Base-by-base conservation (phyloP, 2,888 invertebrate genomes). In the Dryadula phaetusa region DNA sequence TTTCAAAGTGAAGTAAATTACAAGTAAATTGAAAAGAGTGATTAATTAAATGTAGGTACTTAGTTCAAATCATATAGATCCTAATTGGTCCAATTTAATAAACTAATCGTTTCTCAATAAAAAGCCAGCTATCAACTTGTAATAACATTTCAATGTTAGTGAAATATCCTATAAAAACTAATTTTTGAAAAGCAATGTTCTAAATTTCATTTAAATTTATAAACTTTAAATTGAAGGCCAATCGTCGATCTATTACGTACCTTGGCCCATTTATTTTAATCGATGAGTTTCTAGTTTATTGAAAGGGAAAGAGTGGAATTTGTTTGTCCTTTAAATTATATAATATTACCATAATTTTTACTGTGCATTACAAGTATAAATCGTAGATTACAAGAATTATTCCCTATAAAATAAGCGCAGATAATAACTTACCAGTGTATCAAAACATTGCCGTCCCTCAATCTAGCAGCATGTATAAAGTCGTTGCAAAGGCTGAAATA, bases 401-500 rank as follows among this genome's bases (percentile, higher is more conserved):
- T n/a, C n/a, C n/a, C n/a, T n/a, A n/a, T n/a, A n/a, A n/a, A n/a
- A n/a, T n/a, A n/a, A n/a, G n/a, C n/a, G n/a, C n/a, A n/a, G n/a
- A n/a, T n/a, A 53, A 40, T 22, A 22, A 49, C 91, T 94, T 88
- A 98, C 98, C 99, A 99, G 87, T 99, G 99, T 78, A 99, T 98
- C 28, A 99, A 95, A 47, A 98, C 98, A 85, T 96, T 96, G 60
- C 99, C 98, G 69, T 98, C 97, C 65, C 97, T 94, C 28, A 98
- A 93, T 40, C 99, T 94, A 1, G 98, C 98, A 0, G 96, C 96
- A 86, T 99, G 99, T 77, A 99, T 99, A 86, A 99, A 99, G 86
- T 99, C 98, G 93, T 98, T 99, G 92, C 98, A 98, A 73, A 97
- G 90, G 52, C 97, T 95, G 90, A 99, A 99, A 92, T 97, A 98